phyloP scores from a whole-genome alignment of 1,140 invertebrate genomes.

The Heliconius hermathena region DNA sequence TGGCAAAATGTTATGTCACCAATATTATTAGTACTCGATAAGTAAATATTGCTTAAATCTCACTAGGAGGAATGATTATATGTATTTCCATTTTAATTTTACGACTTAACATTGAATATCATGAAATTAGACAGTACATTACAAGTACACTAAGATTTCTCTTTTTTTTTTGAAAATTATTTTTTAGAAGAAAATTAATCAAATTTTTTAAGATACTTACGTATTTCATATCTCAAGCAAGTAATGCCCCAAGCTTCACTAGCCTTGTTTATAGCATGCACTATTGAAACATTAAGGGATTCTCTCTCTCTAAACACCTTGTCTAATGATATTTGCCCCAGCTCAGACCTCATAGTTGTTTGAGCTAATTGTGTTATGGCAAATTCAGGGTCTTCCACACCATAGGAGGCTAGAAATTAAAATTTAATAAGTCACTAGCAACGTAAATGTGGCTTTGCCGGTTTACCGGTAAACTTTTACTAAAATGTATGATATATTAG shows the following conservation, averaged over 20 bases:
- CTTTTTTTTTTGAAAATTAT: too few species aligned
- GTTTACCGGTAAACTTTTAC: too few species aligned
- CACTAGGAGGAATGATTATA: too few species aligned
- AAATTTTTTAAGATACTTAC: conserved; percentile 83
- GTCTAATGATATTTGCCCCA: conserved; percentile 99
- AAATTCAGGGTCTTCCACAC: conserved; percentile 99
- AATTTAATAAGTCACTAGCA: conserved; percentile 4
- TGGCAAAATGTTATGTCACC: too few species aligned
- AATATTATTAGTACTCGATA: too few species aligned
- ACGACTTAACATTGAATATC: too few species aligned
- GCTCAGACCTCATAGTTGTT: conserved; percentile 99
- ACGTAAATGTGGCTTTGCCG: too few species aligned
- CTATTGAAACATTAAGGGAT: conserved; percentile 97
- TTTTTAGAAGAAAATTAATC: too few species aligned
- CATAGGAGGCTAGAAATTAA: conserved; percentile 91
- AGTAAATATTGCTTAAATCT: too few species aligned
- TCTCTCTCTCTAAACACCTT: conserved; percentile 98
- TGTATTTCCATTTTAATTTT: too few species aligned
- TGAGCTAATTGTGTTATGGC: conserved; percentile 99
- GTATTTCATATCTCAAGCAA: conserved; percentile 99
- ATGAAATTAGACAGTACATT: too few species aligned
- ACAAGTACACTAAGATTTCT: background rate
- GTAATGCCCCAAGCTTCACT: conserved; percentile 98
- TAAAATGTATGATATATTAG: too few species aligned
- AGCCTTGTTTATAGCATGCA: conserved; percentile 98